A percentile compares a stretch with the other conserved stretches of the same genome.
Conservation (phyloP, 2,888 invertebrate genomes). For the Lagria hirta region DNA sequence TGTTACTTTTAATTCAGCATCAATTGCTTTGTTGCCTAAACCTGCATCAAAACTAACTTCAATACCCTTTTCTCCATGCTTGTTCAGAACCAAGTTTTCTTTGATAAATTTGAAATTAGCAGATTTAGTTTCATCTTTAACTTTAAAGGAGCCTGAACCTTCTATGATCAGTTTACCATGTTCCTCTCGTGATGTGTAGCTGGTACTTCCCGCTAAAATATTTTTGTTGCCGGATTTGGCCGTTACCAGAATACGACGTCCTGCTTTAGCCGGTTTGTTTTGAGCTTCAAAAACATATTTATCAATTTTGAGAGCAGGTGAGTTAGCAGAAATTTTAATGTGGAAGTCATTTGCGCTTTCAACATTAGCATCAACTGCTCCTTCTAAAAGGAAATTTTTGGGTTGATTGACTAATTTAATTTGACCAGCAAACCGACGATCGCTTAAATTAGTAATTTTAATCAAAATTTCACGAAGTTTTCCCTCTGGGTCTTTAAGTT, state of each 20-base stretch:
- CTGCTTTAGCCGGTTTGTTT: slow-evolving; percentile 60
- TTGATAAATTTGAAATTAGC: slow-evolving; percentile 74
- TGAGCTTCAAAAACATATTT: slow-evolving; percentile 65
- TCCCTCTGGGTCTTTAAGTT: slow-evolving; percentile 58
- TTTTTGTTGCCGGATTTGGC: slow-evolving; percentile 67
- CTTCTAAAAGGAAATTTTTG: slow-evolving; percentile 58
- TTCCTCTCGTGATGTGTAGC: slow-evolving; percentile 70
- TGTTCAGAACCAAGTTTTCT: slow-evolving; percentile 59
- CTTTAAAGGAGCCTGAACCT: slow-evolving; percentile 71
- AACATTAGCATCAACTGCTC: slow-evolving; percentile 59
- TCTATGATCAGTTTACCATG: slow-evolving; percentile 72
- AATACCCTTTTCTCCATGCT: slow-evolving; percentile 68
- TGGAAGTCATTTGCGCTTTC: slow-evolving; percentile 66
- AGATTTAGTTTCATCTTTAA: slow-evolving; percentile 67
- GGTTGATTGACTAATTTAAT: slow-evolving; percentile 47
- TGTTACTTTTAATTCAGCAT: slow-evolving; percentile 70
- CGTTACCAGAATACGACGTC: slow-evolving; percentile 65
- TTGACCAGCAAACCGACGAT: slow-evolving; percentile 62
- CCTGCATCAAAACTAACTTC: slow-evolving; percentile 69
- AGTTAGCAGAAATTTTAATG: slow-evolving; percentile 63
- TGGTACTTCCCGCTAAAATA: slow-evolving; percentile 71
- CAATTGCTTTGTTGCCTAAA: slow-evolving; percentile 69
- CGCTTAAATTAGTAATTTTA: slow-evolving; percentile 56
- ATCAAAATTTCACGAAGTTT: slow-evolving; percentile 51
- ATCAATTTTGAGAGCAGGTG: slow-evolving; percentile 64